Percentiles rank a stretch among this genome's conserved stretches.
Evolutionary conservation across 2,888 invertebrate genomes (phyloP).

Genomic region (Oeneis ivallda): DNA sequence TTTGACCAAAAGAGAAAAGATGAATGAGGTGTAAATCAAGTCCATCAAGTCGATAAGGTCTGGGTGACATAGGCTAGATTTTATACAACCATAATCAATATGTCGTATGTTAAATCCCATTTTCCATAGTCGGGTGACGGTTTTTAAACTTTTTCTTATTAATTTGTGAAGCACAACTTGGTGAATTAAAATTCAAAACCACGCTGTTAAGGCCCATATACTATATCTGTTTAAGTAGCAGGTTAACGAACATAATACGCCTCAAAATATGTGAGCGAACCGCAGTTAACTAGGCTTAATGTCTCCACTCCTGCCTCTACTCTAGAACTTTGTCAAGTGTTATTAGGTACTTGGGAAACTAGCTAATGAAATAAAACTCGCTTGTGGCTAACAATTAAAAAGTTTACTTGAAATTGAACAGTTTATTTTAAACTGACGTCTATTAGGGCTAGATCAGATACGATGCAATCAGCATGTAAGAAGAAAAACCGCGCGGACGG

Average conservation of each 20-base stretch:
- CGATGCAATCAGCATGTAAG: neutral
- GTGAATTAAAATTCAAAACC: neutral
- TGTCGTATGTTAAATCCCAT: no score
- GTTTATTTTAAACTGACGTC: neutral
- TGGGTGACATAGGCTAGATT: neutral
- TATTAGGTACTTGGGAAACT: neutral
- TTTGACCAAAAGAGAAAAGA: no score
- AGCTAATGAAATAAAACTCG: neutral
- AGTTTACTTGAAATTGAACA: neutral
- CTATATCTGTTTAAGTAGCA: neutral
- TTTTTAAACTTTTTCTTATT: neutral
- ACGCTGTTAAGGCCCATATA: neutral
- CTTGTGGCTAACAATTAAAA: neutral
- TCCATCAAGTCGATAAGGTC: no score
- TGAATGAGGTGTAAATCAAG: no score
- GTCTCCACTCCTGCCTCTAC: neutral
- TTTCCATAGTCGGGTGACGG: no score
- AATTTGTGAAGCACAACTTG: neutral
- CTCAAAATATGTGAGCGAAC: neutral
- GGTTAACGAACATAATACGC: neutral
- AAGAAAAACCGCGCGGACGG: neutral
- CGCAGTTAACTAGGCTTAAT: slow-evolving; percentile 16
- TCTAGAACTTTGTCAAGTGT: slow-evolving; percentile 5
- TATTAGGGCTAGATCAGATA: neutral
- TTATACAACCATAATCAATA: no score